A percentile compares a stretch with the other conserved stretches of the same genome.
phyloP scores from a whole-genome alignment of 1,140 invertebrate genomes.

The Euwallacea similis region DNA sequence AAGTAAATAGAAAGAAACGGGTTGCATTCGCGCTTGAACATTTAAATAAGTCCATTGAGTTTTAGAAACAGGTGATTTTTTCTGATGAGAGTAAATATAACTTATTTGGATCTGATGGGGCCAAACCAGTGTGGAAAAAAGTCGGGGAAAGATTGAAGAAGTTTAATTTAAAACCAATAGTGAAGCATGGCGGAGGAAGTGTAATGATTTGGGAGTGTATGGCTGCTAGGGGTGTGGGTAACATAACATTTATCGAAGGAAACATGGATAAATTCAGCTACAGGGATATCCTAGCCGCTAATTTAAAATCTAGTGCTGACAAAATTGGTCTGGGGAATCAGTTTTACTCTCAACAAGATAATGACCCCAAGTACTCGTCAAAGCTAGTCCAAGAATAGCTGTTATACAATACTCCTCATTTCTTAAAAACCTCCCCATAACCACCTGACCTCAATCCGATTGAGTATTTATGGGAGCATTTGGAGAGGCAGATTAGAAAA shows the following conservation, averaged over 20 bases:
- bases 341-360: not conserved
- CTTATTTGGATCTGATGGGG: no score
- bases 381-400: no score
- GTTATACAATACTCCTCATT: no score
- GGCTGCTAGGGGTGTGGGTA: not conserved
- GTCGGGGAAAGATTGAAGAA: not conserved
- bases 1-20: not conserved
- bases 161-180: not conserved
- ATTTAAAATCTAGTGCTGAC: not conserved
- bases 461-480: no score
- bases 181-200: not conserved
- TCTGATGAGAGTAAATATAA: no score
- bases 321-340: slow-evolving; percentile 2
- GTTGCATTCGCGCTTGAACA: not conserved
- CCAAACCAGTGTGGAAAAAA: not conserved
- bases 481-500: no score
- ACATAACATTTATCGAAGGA: not conserved
- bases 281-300: not conserved
- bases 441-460: no score
- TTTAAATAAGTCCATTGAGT: not conserved
- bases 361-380: not conserved
- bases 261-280: not conserved
- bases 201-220: not conserved
- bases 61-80: not conserved
- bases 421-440: no score